Conservation (phyloP, 92 coral and sea anemone genomes). For the Epizoanthus scotinus region DNA sequence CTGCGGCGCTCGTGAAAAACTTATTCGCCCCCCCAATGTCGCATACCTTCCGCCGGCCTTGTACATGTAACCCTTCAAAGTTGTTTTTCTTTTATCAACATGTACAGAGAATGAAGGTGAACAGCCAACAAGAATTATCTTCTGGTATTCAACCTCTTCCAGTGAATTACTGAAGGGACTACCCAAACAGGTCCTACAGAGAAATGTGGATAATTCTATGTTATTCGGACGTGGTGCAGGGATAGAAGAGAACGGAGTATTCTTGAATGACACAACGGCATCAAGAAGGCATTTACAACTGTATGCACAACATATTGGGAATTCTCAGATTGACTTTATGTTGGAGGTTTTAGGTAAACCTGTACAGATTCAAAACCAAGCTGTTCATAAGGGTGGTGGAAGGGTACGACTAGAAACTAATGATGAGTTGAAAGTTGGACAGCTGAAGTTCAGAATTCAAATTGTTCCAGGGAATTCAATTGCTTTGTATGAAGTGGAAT, state of each 20-base stretch:
- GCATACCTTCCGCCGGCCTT: too few species aligned
- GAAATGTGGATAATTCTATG: background rate
- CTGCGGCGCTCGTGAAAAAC: too few species aligned
- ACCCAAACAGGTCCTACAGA: slow-evolving; percentile 11
- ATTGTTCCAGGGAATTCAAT: slow-evolving; percentile 15
- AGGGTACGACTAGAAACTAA: background rate
- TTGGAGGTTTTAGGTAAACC: slow-evolving; percentile 10
- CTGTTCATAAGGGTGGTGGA: background rate
- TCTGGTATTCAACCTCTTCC: slow-evolving; percentile 7
- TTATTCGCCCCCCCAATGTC: too few species aligned
- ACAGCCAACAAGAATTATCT: slow-evolving; percentile 17
- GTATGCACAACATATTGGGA: background rate
- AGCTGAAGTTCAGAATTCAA: slow-evolving; percentile 19
- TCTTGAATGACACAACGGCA: slow-evolving; percentile 28
- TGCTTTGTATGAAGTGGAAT: background rate
- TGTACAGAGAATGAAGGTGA: background rate
- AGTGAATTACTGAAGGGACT: slow-evolving; percentile 26
- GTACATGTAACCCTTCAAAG: too few species aligned
- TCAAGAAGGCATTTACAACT: slow-evolving; percentile 34
- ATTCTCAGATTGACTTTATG: slow-evolving; percentile 10
- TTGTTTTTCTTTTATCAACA: background rate
- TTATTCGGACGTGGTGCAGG: slow-evolving; percentile 32
- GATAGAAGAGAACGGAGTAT: slow-evolving; percentile 23
- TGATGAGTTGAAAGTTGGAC: slow-evolving; percentile 25
- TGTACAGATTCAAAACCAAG: slow-evolving; percentile 1